A percentile compares a stretch with the other conserved stretches of the same genome.
phyloP scores from a whole-genome alignment of 1,140 invertebrate genomes.

The Aphelinus atriplicis region DNA sequence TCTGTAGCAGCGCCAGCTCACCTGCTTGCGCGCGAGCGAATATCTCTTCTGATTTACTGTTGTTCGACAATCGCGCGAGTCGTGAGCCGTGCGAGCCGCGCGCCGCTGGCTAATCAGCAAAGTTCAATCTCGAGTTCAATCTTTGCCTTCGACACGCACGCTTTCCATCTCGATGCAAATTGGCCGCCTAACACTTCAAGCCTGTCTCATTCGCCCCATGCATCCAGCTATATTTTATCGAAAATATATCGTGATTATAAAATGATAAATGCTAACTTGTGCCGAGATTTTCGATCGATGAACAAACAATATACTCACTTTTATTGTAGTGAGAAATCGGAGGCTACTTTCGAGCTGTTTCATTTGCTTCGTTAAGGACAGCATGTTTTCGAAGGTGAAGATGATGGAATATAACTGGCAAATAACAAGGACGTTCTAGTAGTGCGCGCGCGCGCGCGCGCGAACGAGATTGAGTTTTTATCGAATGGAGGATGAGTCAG shows the following conservation, averaged over 20 bases:
- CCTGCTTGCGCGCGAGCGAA: too few species aligned
- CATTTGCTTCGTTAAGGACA: conserved; percentile 15
- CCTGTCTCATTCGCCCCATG: too few species aligned
- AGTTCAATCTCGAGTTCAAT: too few species aligned
- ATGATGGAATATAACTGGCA: background rate
- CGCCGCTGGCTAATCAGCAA: too few species aligned
- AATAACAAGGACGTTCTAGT: conserved; percentile 16
- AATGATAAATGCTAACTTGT: background rate
- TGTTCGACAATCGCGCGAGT: too few species aligned
- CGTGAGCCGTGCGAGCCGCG: too few species aligned
- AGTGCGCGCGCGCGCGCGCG: background rate
- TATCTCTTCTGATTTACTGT: background rate
- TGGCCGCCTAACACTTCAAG: too few species aligned
- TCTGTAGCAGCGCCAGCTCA: background rate
- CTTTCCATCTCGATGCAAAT: background rate
- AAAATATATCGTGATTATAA: background rate
- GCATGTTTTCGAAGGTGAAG: conserved; percentile 24
- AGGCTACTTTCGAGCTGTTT: conserved; percentile 12
- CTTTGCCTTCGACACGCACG: background rate
- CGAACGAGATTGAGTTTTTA: conserved; percentile 24
- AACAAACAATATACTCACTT: background rate
- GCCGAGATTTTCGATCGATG: background rate
- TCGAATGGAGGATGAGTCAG: conserved; percentile 16
- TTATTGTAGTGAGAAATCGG: conserved; percentile 9
- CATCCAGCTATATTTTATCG: too few species aligned